Base-by-base conservation (phyloP, 2,797 vertebrate genomes). In the Philypnodon macrostomus region DNA sequence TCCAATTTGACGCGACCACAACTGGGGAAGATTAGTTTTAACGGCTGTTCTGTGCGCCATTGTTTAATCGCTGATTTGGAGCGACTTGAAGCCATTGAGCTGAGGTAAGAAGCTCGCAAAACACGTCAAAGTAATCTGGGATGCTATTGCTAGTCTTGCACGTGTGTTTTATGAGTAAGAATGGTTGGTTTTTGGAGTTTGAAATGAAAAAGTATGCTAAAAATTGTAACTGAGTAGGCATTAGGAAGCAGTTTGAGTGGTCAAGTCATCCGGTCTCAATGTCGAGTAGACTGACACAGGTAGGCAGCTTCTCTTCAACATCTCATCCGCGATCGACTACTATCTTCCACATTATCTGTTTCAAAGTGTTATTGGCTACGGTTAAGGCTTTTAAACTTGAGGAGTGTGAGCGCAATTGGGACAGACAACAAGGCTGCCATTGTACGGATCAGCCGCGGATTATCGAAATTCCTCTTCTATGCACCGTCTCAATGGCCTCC, bases 351-450 rank as follows among this genome's bases (percentile, higher is more conserved):
- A 17, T 37, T 35, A 34, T 72, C 53, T 64, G 62, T 24, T 24
- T 12, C 17, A 12, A 13, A 57, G 47, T 15, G 41, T 44, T 51
- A 4, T 47, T 5, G 58, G 17, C 1, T 27, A 68, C 24, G 56
- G 69, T 72, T 62, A 58, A 42, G 39, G 61, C 79, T 70, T 58
- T 62, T 67, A 70, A 80, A 88, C 70, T 85, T 83, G 85, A 77
- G 73, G 58, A 75, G 72, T 72, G 76, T 77, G 80, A 83, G 74
- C 58, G 75, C 79, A 71, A 85, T 85, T 80, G 79, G 86, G 86
- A 86, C 79, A 81, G 83, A 90, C 86, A 90, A 90, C 89, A 90
- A 90, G 88, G 88, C 84, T 84, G 84, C 87, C 85, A 90, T 90
- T 91, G 89, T 91, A 84, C 79, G 71, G 87, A 87, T 90, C 90